These are phyloP conservation scores for Dioctria rufipes DNA, from an alignment of 2,888 invertebrate species.

Conservation along the genomic window DNA sequence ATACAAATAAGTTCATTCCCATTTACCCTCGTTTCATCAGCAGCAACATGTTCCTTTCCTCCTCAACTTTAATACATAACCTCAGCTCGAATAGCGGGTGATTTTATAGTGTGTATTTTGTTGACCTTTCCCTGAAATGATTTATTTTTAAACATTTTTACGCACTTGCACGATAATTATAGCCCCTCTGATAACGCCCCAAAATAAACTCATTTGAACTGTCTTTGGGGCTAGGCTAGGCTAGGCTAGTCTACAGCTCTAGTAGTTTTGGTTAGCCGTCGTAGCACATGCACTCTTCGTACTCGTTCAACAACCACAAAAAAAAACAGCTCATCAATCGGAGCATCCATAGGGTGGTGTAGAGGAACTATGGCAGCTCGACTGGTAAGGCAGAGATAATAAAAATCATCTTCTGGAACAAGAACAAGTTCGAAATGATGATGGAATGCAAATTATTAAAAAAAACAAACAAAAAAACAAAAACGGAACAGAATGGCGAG, in stretches of 20 bases:
- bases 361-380: too few relatives aligned
- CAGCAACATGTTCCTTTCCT: too few relatives aligned
- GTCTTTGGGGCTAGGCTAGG: too few relatives aligned
- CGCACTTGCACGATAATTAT: constrained; percentile 33
- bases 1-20: too few relatives aligned
- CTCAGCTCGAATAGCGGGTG: too few relatives aligned
- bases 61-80: too few relatives aligned
- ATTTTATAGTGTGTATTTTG: neutral
- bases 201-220: constrained; percentile 34
- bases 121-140: constrained; percentile 25
- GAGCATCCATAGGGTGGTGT: neutral
- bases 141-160: constrained; percentile 39
- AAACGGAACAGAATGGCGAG: neutral
- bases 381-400: too few relatives aligned
- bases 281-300: too few relatives aligned
- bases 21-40: too few relatives aligned
- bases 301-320: neutral
- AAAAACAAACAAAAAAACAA: neutral
- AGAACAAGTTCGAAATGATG: neutral
- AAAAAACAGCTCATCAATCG: neutral
- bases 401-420: too few relatives aligned
- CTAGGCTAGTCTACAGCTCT: too few relatives aligned
- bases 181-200: constrained; percentile 25
- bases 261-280: too few relatives aligned
- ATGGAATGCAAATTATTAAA: constrained; percentile 32